Conservation (phyloP, 1,140 invertebrate species). For the Drosophila triauraria region DNA sequence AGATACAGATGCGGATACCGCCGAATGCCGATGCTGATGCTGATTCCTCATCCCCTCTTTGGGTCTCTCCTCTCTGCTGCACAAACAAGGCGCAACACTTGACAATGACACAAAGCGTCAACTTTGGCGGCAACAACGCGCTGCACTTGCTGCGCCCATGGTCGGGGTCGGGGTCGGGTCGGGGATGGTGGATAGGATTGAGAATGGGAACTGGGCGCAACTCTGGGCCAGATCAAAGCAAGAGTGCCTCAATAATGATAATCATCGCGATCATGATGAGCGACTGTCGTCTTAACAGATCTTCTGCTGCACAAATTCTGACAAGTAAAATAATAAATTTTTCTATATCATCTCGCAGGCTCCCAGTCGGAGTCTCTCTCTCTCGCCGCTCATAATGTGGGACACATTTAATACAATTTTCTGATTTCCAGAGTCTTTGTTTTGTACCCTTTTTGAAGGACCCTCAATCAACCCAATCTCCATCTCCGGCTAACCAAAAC, state of each 20-base stretch:
- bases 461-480: conserved; percentile 74
- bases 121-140: conserved; percentile 71
- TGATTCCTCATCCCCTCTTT: not conserved
- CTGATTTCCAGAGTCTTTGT: conserved; percentile 45
- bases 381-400: conserved; percentile 58
- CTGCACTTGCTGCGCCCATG: conserved; percentile 75
- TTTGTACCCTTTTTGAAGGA: conserved; percentile 82
- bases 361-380: not conserved
- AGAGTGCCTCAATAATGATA: conserved; percentile 84
- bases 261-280: conserved; percentile 73
- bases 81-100: conserved; percentile 72
- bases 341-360: conserved; percentile 57
- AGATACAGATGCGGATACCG: conserved; percentile 1
- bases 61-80: not conserved
- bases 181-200: too few species aligned
- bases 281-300: conserved; percentile 73
- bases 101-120: conserved; percentile 80
- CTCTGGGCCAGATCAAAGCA: conserved; percentile 73
- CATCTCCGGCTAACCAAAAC: conserved; percentile 26
- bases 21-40: not conserved
- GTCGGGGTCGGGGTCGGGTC: not conserved
- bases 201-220: conserved; percentile 30
- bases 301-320: conserved; percentile 66
- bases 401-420: conserved; percentile 82
- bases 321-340: conserved; percentile 70